Percentiles rank a stretch among this genome's conserved stretches.
These are phyloP conservation scores for Neodiprion pinetum DNA, from an alignment of 1,140 invertebrate genomes.

Conservation along the genomic window DNA sequence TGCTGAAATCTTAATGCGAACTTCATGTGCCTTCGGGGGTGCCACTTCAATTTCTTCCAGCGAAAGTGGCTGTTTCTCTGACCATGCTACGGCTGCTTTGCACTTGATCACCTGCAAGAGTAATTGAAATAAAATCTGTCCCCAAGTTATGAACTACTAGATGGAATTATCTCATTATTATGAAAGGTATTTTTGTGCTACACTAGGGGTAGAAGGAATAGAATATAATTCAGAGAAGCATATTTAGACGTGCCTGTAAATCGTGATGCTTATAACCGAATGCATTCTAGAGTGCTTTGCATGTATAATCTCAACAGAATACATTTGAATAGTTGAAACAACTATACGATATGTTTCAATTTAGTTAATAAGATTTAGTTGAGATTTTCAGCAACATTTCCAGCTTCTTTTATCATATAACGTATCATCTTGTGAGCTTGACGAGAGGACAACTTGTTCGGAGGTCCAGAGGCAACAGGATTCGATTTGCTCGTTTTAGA, in stretches of 20 bases:
- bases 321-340: background rate
- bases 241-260: conserved; percentile 22
- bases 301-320: background rate
- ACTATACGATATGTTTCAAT: background rate
- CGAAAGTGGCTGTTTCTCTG: conserved; percentile 82
- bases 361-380: background rate
- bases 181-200: background rate
- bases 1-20: conserved; percentile 80
- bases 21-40: conserved; percentile 90
- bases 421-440: too few relatives aligned
- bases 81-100: conserved; percentile 92
- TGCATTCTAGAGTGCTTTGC: background rate
- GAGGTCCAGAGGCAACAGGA: too few relatives aligned
- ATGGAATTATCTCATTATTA: background rate
- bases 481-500: too few relatives aligned
- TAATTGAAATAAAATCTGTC: background rate
- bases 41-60: conserved; percentile 94
- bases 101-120: conserved; percentile 78
- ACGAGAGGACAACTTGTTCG: too few relatives aligned
- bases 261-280: background rate
- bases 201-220: background rate
- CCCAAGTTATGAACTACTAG: conserved; percentile 9
- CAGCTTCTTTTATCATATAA: too few relatives aligned
- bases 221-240: background rate
- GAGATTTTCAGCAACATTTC: too few relatives aligned